Percentiles rank a stretch among this genome's conserved stretches.
Evolutionary conservation across 2,797 vertebrate genomes (phyloP).

Genomic region (Pangasius krempfi): DNA sequence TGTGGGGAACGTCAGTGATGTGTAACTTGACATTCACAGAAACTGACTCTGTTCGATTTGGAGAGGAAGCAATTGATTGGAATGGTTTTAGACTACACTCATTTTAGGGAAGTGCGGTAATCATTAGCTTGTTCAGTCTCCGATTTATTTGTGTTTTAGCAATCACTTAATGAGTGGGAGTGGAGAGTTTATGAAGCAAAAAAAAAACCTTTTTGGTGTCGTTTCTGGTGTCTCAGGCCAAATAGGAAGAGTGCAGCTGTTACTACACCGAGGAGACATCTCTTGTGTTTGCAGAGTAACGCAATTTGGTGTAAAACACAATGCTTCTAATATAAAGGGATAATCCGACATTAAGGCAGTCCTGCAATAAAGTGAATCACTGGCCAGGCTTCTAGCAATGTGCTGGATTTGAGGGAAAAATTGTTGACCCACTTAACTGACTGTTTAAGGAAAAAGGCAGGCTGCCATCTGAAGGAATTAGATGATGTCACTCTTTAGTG

Average conservation of each 20-base stretch:
- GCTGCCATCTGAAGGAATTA: neutral
- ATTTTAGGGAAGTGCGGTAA: neutral
- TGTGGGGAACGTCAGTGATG: neutral
- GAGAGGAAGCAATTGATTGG: neutral
- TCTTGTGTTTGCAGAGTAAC: neutral
- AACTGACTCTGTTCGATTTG: neutral
- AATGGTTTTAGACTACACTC: neutral
- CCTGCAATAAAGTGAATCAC: neutral
- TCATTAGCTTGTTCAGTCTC: neutral
- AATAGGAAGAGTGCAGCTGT: neutral
- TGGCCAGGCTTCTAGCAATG: neutral
- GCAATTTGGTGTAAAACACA: neutral
- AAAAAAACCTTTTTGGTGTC: too few species aligned
- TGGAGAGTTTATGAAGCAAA: neutral
- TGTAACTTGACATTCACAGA: conserved; percentile 3
- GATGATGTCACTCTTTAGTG: neutral
- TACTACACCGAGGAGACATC: neutral
- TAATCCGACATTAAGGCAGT: neutral
- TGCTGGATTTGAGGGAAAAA: too few species aligned
- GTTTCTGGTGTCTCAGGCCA: neutral
- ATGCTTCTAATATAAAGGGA: neutral
- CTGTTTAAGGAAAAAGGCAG: neutral
- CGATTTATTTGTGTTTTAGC: neutral
- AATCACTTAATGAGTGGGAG: neutral
- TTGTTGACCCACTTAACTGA: neutral